Conservation (phyloP, 1,140 invertebrate genomes). For the Bombus difficillimus region DNA sequence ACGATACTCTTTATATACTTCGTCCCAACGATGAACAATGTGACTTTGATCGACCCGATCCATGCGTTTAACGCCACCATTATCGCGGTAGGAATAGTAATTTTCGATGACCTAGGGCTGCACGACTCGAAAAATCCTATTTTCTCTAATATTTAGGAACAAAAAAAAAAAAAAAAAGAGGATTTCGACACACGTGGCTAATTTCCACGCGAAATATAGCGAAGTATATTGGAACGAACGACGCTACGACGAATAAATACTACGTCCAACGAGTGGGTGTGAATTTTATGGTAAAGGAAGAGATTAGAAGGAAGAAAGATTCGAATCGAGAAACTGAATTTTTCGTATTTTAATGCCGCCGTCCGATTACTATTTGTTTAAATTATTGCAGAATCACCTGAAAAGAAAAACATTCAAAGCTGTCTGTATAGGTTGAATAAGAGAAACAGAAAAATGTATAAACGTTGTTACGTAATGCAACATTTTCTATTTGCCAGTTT, state of each 20-base stretch:
- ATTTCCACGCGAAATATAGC: constrained; percentile 64
- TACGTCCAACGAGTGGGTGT: no score
- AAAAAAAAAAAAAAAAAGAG: neutral
- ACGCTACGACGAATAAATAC: neutral
- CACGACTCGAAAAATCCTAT: constrained; percentile 17
- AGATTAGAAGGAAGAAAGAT: no score
- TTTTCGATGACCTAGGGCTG: constrained; percentile 22
- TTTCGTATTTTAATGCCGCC: no score
- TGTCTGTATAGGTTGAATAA: neutral
- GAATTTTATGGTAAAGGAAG: no score
- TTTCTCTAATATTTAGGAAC: neutral
- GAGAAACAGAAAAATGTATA: neutral
- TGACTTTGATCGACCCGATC: constrained; percentile 60
- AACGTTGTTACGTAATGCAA: no score
- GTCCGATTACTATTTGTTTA: no score
- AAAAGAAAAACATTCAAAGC: no score
- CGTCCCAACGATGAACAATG: constrained; percentile 50
- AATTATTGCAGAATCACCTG: neutral
- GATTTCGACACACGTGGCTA: neutral
- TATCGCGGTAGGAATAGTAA: constrained; percentile 54
- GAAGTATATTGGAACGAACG: neutral
- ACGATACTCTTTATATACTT: neutral
- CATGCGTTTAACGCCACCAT: constrained; percentile 57
- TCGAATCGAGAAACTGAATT: no score
- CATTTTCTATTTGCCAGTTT: no score